phyloP scores from a whole-genome alignment of 2,888 invertebrate species.

The Agapostemon virescens region DNA sequence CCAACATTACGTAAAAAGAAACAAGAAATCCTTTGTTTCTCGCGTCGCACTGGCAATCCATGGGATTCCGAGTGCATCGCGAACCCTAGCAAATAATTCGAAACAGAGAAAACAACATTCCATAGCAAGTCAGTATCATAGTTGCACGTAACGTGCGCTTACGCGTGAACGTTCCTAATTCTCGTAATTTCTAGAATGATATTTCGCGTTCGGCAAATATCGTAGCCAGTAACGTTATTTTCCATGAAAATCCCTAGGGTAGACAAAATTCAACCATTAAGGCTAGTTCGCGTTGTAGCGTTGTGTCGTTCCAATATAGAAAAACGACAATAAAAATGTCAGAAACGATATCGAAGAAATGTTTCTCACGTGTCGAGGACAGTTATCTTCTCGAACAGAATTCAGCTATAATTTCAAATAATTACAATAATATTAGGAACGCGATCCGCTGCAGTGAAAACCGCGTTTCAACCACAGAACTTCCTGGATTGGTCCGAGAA shows the following conservation, averaged over 20 bases:
- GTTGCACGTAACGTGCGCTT: neutral
- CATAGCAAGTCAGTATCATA: neutral
- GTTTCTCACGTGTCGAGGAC: neutral
- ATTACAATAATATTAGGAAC: neutral
- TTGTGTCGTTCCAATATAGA: neutral
- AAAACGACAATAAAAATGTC: neutral
- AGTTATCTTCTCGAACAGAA: neutral
- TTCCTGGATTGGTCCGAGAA: slow-evolving; percentile 21
- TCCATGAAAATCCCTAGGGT: slow-evolving; percentile 39
- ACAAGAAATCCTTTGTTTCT: slow-evolving; percentile 7
- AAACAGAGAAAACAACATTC: neutral
- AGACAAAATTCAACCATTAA: neutral
- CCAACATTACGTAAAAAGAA: slow-evolving; percentile 49
- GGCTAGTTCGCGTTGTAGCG: neutral
- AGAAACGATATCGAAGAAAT: neutral
- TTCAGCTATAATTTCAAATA: too few relatives aligned
- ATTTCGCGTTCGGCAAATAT: slow-evolving; percentile 19
- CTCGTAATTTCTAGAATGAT: slow-evolving; percentile 20
- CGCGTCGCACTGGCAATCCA: neutral
- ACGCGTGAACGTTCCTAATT: slow-evolving; percentile 15
- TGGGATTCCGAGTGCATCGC: neutral
- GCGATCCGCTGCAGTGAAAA: slow-evolving; percentile 10
- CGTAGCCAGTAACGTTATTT: slow-evolving; percentile 22
- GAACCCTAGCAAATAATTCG: too few relatives aligned
- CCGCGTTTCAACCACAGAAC: neutral